Percentiles rank a stretch among this genome's conserved stretches.
Conservation (phyloP, 1,140 invertebrate species). For the Saccostrea glomerata region DNA sequence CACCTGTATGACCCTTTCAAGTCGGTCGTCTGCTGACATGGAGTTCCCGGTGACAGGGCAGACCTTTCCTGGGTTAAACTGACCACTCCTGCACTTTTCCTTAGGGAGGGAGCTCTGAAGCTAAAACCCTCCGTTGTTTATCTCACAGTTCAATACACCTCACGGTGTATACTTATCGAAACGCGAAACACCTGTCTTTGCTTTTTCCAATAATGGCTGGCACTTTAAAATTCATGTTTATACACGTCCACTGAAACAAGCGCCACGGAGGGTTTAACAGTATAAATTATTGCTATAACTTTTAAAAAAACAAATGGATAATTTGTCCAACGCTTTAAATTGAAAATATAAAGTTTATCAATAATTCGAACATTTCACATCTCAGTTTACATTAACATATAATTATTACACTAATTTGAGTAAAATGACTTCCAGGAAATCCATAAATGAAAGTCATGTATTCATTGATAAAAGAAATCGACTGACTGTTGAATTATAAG, state of each 20-base stretch:
- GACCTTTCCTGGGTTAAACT: background rate
- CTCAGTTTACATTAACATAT: no score
- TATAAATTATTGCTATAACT: background rate
- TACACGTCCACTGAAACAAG: constrained; percentile 7
- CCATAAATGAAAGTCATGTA: no score
- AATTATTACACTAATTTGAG: no score
- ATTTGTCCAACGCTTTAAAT: no score
- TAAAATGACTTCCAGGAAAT: no score
- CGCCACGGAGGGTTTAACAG: background rate
- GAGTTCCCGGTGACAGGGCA: background rate
- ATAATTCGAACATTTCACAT: no score
- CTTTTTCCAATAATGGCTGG: constrained; percentile 25
- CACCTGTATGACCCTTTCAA: constrained; percentile 31
- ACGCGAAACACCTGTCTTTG: background rate
- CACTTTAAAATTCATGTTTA: constrained; percentile 12
- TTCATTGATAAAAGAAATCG: no score
- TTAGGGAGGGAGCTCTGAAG: background rate
- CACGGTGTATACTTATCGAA: background rate
- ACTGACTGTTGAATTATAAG: no score
- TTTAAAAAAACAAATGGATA: no score
- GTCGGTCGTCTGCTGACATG: constrained; percentile 15
- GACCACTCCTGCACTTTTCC: background rate
- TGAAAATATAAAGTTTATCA: no score
- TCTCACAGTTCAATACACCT: constrained; percentile 5
- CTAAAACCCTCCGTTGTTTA: background rate